Percentiles rank a stretch among this genome's conserved stretches.
Evolutionary conservation across 2,113 vertebrate genomes (phyloP).

Genomic region (Engystomops pustulosus): DNA sequence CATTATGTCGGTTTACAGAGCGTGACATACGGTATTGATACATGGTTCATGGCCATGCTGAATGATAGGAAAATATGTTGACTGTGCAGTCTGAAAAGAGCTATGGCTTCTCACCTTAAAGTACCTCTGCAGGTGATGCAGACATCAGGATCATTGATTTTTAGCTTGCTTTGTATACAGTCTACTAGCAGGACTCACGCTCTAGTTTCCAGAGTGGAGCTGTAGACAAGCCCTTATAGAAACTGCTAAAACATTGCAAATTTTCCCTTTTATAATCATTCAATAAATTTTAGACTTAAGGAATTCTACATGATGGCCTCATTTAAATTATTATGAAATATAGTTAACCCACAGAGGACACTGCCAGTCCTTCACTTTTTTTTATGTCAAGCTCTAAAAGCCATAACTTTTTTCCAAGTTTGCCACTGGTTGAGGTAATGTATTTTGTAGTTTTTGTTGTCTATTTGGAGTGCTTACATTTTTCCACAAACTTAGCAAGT

Average conservation of each 20-base stretch:
- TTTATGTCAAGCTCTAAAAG: too few relatives aligned
- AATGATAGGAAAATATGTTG: background rate
- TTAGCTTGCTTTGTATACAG: background rate
- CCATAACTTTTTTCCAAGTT: too few relatives aligned
- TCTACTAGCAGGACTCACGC: background rate
- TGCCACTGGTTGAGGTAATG: too few relatives aligned
- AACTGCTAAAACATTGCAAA: too few relatives aligned
- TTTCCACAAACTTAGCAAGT: too few relatives aligned
- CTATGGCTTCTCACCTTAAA: background rate
- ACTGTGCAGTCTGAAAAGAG: background rate
- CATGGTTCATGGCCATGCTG: background rate
- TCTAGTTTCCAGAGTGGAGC: background rate
- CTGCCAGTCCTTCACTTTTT: too few relatives aligned
- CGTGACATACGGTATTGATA: background rate
- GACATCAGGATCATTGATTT: conserved; percentile 1
- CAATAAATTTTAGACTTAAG: background rate
- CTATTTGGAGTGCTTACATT: too few relatives aligned
- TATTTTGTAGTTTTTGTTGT: too few relatives aligned
- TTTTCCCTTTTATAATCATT: background rate
- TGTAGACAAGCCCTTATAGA: background rate
- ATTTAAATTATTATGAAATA: too few relatives aligned
- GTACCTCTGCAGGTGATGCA: background rate
- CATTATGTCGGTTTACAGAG: background rate
- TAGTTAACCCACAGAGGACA: too few relatives aligned
- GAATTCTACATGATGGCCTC: too few relatives aligned